phyloP scores from a whole-genome alignment of 2,113 vertebrate genomes.

The Hippolais icterina region DNA sequence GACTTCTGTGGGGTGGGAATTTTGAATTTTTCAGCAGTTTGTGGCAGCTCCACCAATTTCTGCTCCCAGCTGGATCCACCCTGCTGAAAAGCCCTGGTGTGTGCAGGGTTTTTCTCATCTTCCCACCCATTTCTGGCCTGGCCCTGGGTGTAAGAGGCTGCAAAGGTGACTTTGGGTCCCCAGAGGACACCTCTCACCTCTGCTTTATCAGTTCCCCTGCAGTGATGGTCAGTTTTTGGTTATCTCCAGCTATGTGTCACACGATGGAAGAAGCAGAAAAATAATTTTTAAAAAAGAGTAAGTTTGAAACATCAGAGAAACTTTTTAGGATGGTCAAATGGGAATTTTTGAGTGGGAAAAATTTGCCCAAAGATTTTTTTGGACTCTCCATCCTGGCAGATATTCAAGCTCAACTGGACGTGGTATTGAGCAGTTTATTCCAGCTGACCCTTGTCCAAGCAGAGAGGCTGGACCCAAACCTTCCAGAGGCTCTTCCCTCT shows the following conservation, averaged over 20 bases:
- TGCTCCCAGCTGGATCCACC: neutral
- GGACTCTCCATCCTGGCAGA: neutral
- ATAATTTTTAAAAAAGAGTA: neutral
- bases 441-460: neutral
- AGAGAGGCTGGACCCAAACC: neutral
- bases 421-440: neutral
- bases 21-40: neutral
- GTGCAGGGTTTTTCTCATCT: neutral
- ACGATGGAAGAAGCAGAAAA: conserved; percentile 33
- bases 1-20: neutral
- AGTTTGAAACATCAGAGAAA: neutral
- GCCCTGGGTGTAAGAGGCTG: neutral
- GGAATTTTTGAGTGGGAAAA: neutral
- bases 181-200: neutral
- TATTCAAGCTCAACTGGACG: neutral
- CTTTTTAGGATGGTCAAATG: neutral
- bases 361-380: neutral
- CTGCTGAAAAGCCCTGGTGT: neutral
- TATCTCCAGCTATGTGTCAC: conserved; percentile 73
- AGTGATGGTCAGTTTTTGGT: conserved; percentile 77
- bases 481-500: neutral
- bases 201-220: neutral
- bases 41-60: neutral
- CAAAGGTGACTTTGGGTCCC: neutral
- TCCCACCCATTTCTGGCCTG: neutral